Evolutionary conservation across 2,888 invertebrate genomes (phyloP).

Genomic region (Eurytoma californica): DNA sequence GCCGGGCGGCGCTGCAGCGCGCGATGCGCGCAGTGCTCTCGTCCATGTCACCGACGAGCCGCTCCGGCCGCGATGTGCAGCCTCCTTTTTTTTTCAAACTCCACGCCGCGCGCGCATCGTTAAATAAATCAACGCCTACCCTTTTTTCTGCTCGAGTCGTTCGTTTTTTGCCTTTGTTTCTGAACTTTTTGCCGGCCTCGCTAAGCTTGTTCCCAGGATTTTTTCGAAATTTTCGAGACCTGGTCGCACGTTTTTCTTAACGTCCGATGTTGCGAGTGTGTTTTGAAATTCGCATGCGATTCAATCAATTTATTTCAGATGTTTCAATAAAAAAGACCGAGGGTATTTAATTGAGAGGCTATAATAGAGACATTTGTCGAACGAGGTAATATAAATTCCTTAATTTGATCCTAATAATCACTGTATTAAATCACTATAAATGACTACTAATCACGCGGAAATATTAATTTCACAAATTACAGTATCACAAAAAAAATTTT

Average conservation of each 20-base stretch:
- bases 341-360: too few species aligned
- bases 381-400: too few species aligned
- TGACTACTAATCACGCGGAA: too few species aligned
- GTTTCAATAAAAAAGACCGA: too few species aligned
- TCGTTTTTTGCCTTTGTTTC: too few species aligned
- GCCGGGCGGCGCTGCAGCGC: not conserved
- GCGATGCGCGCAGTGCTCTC: slow-evolving; percentile 48
- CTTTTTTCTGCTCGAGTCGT: not conserved
- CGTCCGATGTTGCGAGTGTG: not conserved
- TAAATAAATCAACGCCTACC: slow-evolving; percentile 52
- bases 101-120: slow-evolving; percentile 35
- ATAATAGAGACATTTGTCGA: too few species aligned
- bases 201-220: not conserved
- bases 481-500: too few species aligned
- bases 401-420: too few species aligned
- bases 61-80: slow-evolving; percentile 16
- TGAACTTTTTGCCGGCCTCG: not conserved
- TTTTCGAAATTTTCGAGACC: too few species aligned
- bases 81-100: slow-evolving; percentile 28
- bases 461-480: too few species aligned
- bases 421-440: too few species aligned
- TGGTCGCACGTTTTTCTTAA: not conserved
- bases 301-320: too few species aligned
- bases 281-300: not conserved
- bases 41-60: slow-evolving; percentile 51